A percentile compares a stretch with the other conserved stretches of the same genome.
Conservation (phyloP, 1,140 invertebrate genomes). For the Drosophila kohkoa region DNA sequence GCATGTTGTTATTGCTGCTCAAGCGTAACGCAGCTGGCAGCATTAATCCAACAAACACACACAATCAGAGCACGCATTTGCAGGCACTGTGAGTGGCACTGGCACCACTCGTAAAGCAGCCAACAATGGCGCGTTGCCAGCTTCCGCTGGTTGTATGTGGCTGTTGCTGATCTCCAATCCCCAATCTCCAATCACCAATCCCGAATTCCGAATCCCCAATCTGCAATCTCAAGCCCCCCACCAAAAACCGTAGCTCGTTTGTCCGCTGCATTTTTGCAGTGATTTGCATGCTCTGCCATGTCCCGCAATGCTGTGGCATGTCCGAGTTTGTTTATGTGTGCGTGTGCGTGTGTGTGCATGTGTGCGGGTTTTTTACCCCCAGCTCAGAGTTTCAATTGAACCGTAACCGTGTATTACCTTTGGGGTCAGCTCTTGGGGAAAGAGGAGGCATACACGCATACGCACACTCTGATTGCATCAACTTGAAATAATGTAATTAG, state of each 20-base stretch:
- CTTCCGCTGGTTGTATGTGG: conserved; percentile 35
- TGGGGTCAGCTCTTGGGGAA: conserved; percentile 43
- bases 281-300: conserved; percentile 76
- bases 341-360: neutral
- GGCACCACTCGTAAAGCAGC: conserved; percentile 65
- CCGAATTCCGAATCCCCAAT: conserved; percentile 22
- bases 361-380: conserved; percentile 20
- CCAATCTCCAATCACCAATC: conserved; percentile 21
- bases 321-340: neutral
- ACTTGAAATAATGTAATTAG: conserved; percentile 82
- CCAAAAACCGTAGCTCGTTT: conserved; percentile 27
- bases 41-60: conserved; percentile 65
- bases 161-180: conserved; percentile 20
- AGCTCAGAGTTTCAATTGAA: conserved; percentile 69
- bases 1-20: conserved; percentile 10
- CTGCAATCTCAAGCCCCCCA: conserved; percentile 28
- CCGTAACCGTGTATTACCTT: conserved; percentile 69
- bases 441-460: conserved; percentile 11
- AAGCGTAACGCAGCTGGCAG: conserved; percentile 55
- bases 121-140: conserved; percentile 49
- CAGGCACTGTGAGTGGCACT: conserved; percentile 6
- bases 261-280: conserved; percentile 62
- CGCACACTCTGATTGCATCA: conserved; percentile 80
- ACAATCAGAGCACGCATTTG: neutral
- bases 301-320: conserved; percentile 38